phyloP scores from a whole-genome alignment of 2,113 vertebrate genomes.

The Cichladusa arquata region DNA sequence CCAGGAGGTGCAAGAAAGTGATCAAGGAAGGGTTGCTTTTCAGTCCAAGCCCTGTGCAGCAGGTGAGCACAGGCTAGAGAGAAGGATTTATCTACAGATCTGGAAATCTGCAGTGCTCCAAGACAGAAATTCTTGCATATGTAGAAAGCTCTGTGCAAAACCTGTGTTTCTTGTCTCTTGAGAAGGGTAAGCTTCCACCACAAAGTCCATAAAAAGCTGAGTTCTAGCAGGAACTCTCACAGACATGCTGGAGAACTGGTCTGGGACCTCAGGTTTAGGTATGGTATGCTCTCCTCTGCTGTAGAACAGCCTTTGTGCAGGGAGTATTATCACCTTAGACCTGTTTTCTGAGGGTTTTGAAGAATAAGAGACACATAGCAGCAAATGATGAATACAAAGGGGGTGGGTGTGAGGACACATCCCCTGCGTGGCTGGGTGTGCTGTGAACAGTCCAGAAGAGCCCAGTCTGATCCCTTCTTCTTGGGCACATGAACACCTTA shows the following conservation, averaged over 20 bases:
- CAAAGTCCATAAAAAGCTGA: neutral
- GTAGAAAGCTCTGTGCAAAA: neutral
- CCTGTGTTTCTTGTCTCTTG: neutral
- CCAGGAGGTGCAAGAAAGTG: neutral
- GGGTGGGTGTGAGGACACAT: accelerated
- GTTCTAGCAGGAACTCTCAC: neutral
- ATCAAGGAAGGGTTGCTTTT: neutral
- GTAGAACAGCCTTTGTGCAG: neutral
- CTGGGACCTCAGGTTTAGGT: neutral
- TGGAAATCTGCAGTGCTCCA: neutral
- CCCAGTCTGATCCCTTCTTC: neutral
- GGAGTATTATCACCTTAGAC: neutral
- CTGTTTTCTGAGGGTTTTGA: neutral
- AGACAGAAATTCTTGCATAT: neutral
- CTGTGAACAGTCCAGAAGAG: neutral
- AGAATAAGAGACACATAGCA: neutral
- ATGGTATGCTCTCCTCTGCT: neutral
- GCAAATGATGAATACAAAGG: neutral
- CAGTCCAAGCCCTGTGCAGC: no score
- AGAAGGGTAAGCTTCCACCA: neutral
- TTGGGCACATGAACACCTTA: neutral
- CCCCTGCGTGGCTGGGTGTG: accelerated
- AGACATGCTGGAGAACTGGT: neutral
- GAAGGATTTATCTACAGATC: neutral
- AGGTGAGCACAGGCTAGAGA: neutral